Evolutionary conservation across 2,113 vertebrate genomes (phyloP), one percentile per base, ranked within the genome.

Genomic region (Oostethus manadensis): DNA sequence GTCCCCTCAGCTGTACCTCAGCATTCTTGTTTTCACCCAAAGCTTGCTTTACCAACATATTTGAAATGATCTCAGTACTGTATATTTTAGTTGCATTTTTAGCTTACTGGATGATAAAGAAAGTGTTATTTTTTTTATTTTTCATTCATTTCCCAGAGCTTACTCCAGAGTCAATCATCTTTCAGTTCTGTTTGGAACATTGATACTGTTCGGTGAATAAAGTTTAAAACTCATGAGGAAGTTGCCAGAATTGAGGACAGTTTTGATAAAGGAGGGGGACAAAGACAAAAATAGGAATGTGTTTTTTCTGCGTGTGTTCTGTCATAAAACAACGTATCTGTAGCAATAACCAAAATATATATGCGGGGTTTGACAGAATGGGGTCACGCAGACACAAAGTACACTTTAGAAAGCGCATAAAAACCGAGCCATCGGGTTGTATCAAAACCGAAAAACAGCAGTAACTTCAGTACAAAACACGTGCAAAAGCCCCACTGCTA

Each of bases 301-400:
- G 35, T n/a, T 21, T 35, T 33, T 23, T 13, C 17, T 35, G 16
- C 13, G 22, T 5, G 17, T 47, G 45, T 48, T 23, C 15, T 53
- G 10, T 49, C n/a, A 17, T 51, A 9, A 54, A 56, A 57, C 18
- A 68, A 60, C 21, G 56, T 56, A 17, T 40, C 33, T 3, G 35
- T 23, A 65, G 5, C 16, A 44, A 56, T 14, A 23, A 29, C 22
- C 20, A 16, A 26, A 56, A 61, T 42, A 53, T 40, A 51, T 20
- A 53, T 18, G 29, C 6, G 22, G 21, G 29, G 15, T 43, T 64
- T 65, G 48, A 70, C 44, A 65, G 57, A 65, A 68, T 54, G 48
- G 51, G 60, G 56, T 64, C 38, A 20, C 11, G 22, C 20, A 20
- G 48, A 7, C 8, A 17, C 4, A 17, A 29, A 49, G 43, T 42